A percentile compares a stretch with the other conserved stretches of the same genome.
Conservation (phyloP, 2,113 vertebrate genomes). For the Origma solitaria region DNA sequence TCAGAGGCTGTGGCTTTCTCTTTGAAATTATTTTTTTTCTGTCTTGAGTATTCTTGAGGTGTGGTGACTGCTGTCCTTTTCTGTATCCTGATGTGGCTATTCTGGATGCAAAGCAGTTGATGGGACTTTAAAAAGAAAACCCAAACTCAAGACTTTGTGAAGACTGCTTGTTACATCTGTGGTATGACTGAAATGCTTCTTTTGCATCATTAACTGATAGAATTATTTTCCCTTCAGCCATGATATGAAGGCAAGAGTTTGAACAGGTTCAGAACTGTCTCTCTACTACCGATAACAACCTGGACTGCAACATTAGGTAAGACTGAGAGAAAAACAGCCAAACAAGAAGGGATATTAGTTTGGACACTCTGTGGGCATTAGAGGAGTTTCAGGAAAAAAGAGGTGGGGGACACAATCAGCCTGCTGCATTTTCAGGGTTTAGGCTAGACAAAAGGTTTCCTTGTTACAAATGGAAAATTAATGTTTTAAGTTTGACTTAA, state of each 20-base stretch:
- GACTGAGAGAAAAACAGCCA: neutral
- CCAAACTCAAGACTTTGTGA: neutral
- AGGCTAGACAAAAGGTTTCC: neutral
- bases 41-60: neutral
- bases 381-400: neutral
- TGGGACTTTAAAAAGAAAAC: neutral
- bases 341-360: neutral
- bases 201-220: neutral
- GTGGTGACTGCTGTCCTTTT: neutral
- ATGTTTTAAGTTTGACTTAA: neutral
- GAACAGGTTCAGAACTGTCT: neutral
- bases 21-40: neutral
- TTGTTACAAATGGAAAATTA: neutral
- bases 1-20: neutral
- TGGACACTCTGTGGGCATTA: neutral
- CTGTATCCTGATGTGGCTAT: neutral
- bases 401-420: neutral
- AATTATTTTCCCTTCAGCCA: neutral
- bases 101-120: neutral
- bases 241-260: neutral
- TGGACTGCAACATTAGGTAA: neutral
- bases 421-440: neutral
- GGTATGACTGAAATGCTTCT: neutral
- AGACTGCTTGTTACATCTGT: neutral
- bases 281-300: neutral